Conservation (phyloP, 1,140 invertebrate genomes). For the Yoshiicerus persimilis region DNA sequence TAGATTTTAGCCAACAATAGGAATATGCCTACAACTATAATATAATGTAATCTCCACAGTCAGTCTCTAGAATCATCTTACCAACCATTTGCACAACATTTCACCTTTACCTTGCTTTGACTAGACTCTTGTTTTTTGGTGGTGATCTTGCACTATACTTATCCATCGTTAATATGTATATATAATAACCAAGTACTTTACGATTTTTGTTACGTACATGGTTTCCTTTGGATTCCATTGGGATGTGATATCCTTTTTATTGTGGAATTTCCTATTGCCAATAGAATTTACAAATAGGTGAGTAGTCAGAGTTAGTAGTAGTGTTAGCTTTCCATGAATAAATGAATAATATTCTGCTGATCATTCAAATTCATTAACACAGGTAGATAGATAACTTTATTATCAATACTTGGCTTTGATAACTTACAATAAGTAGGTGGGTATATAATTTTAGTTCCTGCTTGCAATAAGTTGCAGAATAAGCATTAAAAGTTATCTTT, state of each 20-base stretch:
- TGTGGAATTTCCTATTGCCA: neutral
- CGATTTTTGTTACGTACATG: no score
- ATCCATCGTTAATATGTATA: neutral
- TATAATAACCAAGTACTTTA: neutral
- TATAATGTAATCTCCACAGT: neutral
- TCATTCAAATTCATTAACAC: neutral
- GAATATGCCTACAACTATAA: neutral
- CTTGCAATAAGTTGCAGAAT: no score
- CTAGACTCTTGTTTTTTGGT: neutral
- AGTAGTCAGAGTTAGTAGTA: no score
- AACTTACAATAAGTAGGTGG: no score
- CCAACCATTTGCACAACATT: neutral
- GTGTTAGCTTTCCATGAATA: neutral
- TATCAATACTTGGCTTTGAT: neutral
- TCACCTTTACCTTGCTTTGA: constrained; percentile 3
- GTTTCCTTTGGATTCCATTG: no score
- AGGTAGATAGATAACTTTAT: neutral
- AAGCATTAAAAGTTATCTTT: no score
- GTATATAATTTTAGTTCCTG: no score
- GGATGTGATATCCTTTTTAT: neutral
- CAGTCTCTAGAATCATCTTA: neutral
- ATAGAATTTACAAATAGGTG: neutral
- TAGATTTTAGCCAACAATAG: neutral
- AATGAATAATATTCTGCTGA: neutral
- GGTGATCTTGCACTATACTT: neutral